Conservation (phyloP, 2,888 invertebrate genomes). For the Phyto melanocephala region DNA sequence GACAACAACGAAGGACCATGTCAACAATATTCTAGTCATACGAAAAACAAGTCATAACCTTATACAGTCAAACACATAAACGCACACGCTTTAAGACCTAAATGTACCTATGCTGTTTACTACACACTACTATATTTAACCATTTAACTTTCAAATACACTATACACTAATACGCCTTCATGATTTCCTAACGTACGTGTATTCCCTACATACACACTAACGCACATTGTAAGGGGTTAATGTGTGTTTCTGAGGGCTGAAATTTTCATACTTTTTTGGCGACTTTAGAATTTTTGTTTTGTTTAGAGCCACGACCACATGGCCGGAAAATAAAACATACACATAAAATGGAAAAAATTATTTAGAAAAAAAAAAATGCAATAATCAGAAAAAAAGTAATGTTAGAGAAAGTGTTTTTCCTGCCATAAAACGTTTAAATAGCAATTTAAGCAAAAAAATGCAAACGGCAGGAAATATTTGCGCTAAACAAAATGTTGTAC, state of each 20-base stretch:
- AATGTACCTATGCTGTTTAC: neutral
- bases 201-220: neutral
- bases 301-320: slow-evolving; percentile 19
- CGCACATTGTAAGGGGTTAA: neutral
- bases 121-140: neutral
- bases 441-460: slow-evolving; percentile 29
- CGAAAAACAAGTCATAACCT: slow-evolving; percentile 24
- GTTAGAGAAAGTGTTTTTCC: slow-evolving; percentile 33
- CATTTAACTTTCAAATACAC: neutral
- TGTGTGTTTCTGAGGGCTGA: slow-evolving; percentile 24
- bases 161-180: neutral
- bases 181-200: slow-evolving; percentile 11
- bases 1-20: slow-evolving; percentile 55
- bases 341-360: neutral
- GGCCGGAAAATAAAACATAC: slow-evolving; percentile 42
- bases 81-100: neutral
- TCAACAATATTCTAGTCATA: slow-evolving; percentile 47
- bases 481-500: too few relatives aligned
- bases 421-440: slow-evolving; percentile 58
- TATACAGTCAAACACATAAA: neutral
- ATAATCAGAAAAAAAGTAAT: slow-evolving; percentile 12
- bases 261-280: slow-evolving; percentile 27
- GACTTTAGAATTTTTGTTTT: neutral
- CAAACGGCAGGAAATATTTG: neutral
- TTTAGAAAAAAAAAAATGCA: neutral